Conservation (phyloP, 64 coral and sea anemone species). For the Trachythela sp. region DNA sequence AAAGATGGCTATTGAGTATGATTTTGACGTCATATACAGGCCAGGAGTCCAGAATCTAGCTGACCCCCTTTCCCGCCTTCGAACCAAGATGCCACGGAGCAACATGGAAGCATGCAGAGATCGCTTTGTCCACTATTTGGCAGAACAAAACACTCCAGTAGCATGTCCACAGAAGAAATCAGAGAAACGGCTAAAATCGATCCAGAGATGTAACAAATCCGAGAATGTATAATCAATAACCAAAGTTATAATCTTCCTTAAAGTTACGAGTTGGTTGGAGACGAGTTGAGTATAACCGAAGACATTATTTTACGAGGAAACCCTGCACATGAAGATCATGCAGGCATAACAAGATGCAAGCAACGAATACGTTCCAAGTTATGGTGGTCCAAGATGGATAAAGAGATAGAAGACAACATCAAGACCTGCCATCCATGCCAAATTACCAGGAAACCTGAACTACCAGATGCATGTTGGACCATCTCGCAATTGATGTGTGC, state of each 20-base stretch:
- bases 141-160: slow-evolving; percentile 29
- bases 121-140: slow-evolving; percentile 36
- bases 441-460: background rate
- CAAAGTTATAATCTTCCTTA: background rate
- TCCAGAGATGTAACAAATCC: slow-evolving; percentile 21
- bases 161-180: slow-evolving; percentile 22
- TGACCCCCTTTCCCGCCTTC: background rate
- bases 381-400: slow-evolving; percentile 6
- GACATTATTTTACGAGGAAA: slow-evolving; percentile 33
- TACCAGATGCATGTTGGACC: background rate
- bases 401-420: background rate
- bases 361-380: slow-evolving; percentile 12
- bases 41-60: background rate
- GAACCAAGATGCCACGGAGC: background rate
- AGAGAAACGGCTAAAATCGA: slow-evolving; percentile 27
- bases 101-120: slow-evolving; percentile 9
- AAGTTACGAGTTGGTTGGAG: background rate
- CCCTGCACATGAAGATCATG: slow-evolving; percentile 35
- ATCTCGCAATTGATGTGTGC: background rate
- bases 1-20: background rate
- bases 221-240: background rate
- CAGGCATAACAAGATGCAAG: slow-evolving; percentile 20
- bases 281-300: slow-evolving; percentile 30
- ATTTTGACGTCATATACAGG: background rate
- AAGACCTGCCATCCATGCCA: slow-evolving; percentile 14